Evolutionary conservation across 1,140 invertebrate species (phyloP), one percentile per base, ranked within the genome.

Genomic region (Drosophila watanabei): DNA sequence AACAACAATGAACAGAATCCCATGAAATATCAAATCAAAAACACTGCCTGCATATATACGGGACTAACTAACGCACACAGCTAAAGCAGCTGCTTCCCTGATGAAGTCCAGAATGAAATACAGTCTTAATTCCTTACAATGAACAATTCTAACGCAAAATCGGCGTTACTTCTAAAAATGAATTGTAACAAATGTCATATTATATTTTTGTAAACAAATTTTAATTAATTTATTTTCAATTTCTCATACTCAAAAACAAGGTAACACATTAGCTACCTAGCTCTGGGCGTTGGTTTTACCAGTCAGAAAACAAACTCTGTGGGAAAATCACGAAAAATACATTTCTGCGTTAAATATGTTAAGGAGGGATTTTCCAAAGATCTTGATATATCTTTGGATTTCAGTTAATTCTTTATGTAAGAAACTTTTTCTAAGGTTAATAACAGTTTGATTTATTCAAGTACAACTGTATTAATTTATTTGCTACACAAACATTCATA

Each of bases 21-120:
- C 28, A 24, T 48, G 28, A 20, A 18, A 56, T 16, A 75, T 75
- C 24, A 41, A 73, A 43, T 61, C 54, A 28, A 28, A 49, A 69
- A 69, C 46, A 24, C 9, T 39, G 60, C 64, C 41, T 20, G 59
- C 58, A 68, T 66, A 61, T 7, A 32, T 57, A 57, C 20, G 54
- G 54, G 54, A 24, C 37, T 14, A 69, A 52, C 62, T 51, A 70
- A 68, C 35, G 46, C 61, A 41, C 37, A 70, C 62, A 43, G 7
- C 18, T 43, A 9, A 9, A 37, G 33, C 62, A 28, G 13, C 24
- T 64, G 39, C 35, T 30, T 48, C 5, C 39, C 58, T 48, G 59
- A 37, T 30, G 41, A 68, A 10, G 11, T 69, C 20, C 37, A 70
- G 30, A 54, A 35, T 30, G 10, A 70, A 33, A 33, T 69, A 69